Conservation (phyloP, 37 sponge, comb jelly and placozoan species). For the Agelas oroides region DNA sequence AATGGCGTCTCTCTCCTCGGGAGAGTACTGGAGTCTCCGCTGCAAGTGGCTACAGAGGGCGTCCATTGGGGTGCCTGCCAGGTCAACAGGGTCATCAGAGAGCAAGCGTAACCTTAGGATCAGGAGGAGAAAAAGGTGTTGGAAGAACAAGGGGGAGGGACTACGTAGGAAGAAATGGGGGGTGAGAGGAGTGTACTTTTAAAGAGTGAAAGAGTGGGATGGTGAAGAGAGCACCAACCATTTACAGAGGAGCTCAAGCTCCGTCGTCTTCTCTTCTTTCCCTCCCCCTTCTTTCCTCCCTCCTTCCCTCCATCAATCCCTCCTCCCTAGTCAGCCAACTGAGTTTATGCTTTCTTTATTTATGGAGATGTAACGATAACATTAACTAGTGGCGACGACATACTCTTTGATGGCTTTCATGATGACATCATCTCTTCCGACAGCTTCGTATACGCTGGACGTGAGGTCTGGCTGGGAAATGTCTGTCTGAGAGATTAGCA, state of each 20-base stretch:
- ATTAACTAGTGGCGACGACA: not conserved
- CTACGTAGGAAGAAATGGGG: no score
- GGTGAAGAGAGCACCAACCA: no score
- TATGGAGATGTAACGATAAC: not conserved
- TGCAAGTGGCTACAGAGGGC: slow-evolving; percentile 68
- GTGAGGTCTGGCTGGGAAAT: slow-evolving; percentile 30
- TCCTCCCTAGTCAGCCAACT: no score
- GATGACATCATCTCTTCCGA: slow-evolving; percentile 43
- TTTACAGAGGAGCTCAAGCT: no score
- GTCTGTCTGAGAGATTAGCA: slow-evolving; percentile 51
- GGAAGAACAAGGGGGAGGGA: not conserved
- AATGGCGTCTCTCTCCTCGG: slow-evolving; percentile 81
- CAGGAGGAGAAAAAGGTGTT: not conserved
- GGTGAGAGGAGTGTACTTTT: no score
- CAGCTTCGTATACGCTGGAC: slow-evolving; percentile 45
- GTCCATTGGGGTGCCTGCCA: slow-evolving; percentile 55
- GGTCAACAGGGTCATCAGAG: slow-evolving; percentile 55
- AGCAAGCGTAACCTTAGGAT: slow-evolving; percentile 66
- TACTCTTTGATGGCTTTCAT: slow-evolving; percentile 69
- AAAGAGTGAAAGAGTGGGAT: no score
- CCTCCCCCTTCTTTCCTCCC: no score
- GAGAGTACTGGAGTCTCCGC: slow-evolving; percentile 31
- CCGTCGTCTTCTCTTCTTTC: no score
- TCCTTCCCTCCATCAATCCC: no score
- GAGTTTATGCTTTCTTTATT: not conserved